Evolutionary conservation across 2,888 invertebrate genomes (phyloP), one percentile per base, ranked within the genome.

Genomic region (Anarsia innoxiella): DNA sequence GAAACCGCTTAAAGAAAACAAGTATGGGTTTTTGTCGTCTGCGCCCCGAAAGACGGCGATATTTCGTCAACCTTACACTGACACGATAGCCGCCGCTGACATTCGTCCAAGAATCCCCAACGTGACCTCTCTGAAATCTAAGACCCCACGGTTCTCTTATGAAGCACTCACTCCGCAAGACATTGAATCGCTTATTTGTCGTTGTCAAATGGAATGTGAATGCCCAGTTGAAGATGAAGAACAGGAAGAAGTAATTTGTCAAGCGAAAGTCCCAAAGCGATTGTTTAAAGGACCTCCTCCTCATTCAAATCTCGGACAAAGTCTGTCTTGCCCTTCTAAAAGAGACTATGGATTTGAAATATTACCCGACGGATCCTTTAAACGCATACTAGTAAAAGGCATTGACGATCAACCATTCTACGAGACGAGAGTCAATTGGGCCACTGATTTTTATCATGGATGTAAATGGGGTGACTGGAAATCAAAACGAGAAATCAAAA

Each of bases 391-490:
- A n/a, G 30, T 56, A 12, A 41, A 46, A 14, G 37, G 49, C 1
- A 34, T 46, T 39, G 31, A 41, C 15, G 39, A 33, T 28, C 19
- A 8, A 5, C 68, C 68, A 8, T 74, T 79, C 49, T 79, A 78
- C 51, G 50, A 80, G 39, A 37, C 59, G 1, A 53, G 44, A 35
- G 59, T 74, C n/a, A 48, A 51, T 5, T 73, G 73, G 36, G 57
- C 56, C 2, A 69, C 72, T 12, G 50, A 59, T 19, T 79, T 65
- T 56, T 83, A 80, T 44, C 66, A 46, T 3, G 82, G 82, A 2
- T 82, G 80, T 27, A 82, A 80, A 65, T 80, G 82, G 83, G 78
- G 80, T 55, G 48, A 55, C 13, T 56, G 74, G 59, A 69, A 63
- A 36, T 57, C 71, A 10, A 53, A 52, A 40, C 56, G 66, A 37